Conservation (phyloP, 2,888 invertebrate species). For the Gryllus longicercus region DNA sequence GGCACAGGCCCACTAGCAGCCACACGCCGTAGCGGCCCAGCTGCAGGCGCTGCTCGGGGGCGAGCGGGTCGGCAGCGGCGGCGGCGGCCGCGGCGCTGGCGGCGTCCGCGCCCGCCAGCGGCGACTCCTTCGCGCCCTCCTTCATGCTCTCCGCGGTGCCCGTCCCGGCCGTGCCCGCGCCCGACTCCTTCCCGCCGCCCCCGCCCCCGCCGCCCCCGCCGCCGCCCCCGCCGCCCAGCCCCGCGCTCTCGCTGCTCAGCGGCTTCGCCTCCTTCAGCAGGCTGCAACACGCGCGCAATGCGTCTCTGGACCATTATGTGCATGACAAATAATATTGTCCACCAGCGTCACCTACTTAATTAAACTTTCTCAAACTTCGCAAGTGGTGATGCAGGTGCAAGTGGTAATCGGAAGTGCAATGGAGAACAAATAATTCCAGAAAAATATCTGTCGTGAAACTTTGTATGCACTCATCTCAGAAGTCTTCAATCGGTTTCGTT, state of each 20-base stretch:
- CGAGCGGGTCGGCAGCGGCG: constrained; percentile 58
- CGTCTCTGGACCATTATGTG: too few relatives aligned
- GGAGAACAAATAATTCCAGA: too few relatives aligned
- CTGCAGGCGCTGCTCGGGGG: constrained; percentile 82
- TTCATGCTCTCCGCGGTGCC: constrained; percentile 64
- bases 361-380: too few relatives aligned
- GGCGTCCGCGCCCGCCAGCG: constrained; percentile 29
- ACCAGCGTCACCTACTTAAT: too few relatives aligned
- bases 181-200: not conserved
- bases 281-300: constrained; percentile 46
- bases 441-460: too few relatives aligned
- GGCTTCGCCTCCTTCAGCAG: constrained; percentile 90
- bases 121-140: constrained; percentile 59
- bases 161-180: constrained; percentile 72
- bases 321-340: too few relatives aligned
- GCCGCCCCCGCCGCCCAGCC: too few relatives aligned
- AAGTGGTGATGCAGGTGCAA: too few relatives aligned
- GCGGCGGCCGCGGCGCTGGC: constrained; percentile 35
- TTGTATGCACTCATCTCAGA: too few relatives aligned
- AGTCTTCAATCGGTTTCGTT: too few relatives aligned
- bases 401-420: too few relatives aligned
- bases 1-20: constrained; percentile 91
- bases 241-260: too few relatives aligned
- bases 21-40: constrained; percentile 95
- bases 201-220: not conserved